Evolutionary conservation across 2,113 vertebrate species (phyloP).

Genomic region (Toxostoma redivivum): DNA sequence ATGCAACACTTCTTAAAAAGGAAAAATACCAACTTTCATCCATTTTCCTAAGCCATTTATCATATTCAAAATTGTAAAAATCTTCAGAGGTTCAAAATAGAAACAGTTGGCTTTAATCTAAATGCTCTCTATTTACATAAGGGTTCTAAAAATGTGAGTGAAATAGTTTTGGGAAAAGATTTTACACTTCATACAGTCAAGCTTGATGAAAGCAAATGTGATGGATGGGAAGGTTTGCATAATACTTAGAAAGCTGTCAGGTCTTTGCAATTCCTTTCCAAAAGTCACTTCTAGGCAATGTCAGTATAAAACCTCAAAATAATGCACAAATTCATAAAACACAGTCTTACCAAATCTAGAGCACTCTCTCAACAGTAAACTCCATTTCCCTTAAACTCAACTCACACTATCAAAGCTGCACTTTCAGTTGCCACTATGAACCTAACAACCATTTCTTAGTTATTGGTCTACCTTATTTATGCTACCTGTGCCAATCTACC

Average conservation of each 20-base stretch:
- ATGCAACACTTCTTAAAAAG: background rate
- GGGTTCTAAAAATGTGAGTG: background rate
- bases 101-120: constrained; percentile 8
- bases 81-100: background rate
- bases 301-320: background rate
- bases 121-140: constrained; percentile 13
- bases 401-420: background rate
- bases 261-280: background rate
- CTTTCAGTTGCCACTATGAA: background rate
- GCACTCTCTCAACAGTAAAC: background rate
- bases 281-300: background rate
- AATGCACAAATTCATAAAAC: background rate
- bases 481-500: background rate
- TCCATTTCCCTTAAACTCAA: background rate
- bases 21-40: background rate
- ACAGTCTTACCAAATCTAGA: background rate
- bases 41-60: background rate
- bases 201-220: background rate
- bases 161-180: background rate
- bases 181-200: background rate
- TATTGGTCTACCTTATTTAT: background rate
- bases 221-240: background rate
- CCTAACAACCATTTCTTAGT: background rate
- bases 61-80: background rate
- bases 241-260: background rate